Evolutionary conservation across 2,797 vertebrate species (phyloP).

Genomic region (Melopsittacus undulatus): DNA sequence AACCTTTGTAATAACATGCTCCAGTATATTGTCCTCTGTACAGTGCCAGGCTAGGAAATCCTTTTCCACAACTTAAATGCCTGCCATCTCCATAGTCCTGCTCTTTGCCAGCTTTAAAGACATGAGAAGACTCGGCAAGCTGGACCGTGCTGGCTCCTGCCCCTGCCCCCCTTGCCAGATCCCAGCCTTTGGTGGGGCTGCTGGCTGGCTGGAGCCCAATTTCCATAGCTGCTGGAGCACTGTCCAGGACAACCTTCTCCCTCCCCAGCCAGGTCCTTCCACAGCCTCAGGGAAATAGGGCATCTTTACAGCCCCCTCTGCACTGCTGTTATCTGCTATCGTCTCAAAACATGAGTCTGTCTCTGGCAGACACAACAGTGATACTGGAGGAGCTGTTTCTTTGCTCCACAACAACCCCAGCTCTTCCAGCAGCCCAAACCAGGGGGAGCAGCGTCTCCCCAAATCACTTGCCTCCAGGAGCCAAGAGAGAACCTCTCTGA

Average conservation of each 20-base stretch:
- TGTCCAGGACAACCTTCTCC: background rate
- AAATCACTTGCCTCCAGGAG: background rate
- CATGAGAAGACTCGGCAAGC: background rate
- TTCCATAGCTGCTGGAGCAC: background rate
- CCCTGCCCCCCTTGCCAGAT: background rate
- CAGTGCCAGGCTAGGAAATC: background rate
- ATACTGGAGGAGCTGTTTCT: background rate
- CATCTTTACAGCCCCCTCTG: background rate
- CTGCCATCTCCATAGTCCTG: background rate
- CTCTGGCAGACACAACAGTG: background rate
- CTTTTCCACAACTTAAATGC: background rate
- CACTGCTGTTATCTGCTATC: background rate
- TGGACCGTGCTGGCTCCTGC: rapidly evolving
- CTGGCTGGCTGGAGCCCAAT: background rate
- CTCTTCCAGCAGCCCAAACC: background rate
- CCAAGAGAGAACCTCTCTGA: background rate
- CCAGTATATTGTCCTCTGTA: background rate
- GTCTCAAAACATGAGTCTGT: background rate
- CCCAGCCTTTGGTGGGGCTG: background rate
- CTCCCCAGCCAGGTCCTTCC: background rate
- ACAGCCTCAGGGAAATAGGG: background rate
- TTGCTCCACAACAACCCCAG: background rate
- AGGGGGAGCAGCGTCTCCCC: background rate
- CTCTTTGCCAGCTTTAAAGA: background rate
- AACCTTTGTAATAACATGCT: background rate